These are phyloP conservation scores for Musca domestica DNA, from an alignment of 1,140 invertebrate species.

Conservation along the genomic window DNA sequence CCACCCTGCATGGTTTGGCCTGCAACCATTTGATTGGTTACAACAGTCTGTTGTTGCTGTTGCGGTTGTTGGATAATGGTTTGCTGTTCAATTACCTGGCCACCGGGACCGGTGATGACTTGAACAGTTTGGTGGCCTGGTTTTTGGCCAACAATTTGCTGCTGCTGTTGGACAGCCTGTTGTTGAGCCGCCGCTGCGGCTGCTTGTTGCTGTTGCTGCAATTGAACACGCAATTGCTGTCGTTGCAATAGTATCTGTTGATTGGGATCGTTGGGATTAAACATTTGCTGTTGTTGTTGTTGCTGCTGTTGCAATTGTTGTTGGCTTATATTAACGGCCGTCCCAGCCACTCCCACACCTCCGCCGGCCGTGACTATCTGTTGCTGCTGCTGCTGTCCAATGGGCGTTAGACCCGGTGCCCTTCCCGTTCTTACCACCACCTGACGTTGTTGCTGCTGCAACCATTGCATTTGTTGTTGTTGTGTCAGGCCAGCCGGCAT, in stretches of 20 bases:
- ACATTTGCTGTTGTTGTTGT: slow-evolving; percentile 25
- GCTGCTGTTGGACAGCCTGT: slow-evolving; percentile 39
- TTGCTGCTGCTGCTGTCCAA: slow-evolving; percentile 40
- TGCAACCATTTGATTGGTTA: slow-evolving; percentile 16
- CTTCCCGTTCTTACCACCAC: slow-evolving; percentile 55
- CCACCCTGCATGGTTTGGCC: not conserved
- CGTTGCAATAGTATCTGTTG: slow-evolving; percentile 49
- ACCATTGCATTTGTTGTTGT: slow-evolving; percentile 67
- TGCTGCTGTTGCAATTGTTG: slow-evolving; percentile 36
- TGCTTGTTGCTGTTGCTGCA: slow-evolving; percentile 58
- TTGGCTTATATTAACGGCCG: not conserved
- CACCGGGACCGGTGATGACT: slow-evolving; percentile 45
- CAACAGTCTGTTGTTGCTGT: slow-evolving; percentile 32
- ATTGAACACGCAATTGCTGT: slow-evolving; percentile 57
- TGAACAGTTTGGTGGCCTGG: slow-evolving; percentile 57
- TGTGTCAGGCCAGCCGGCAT: slow-evolving; percentile 62
- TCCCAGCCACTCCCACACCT: not conserved
- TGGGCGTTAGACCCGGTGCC: slow-evolving; percentile 56
- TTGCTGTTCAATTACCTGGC: slow-evolving; percentile 50
- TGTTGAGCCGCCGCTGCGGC: slow-evolving; percentile 57
- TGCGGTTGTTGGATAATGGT: slow-evolving; percentile 58
- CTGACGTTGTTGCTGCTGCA: slow-evolving; percentile 62
- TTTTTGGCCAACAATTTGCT: slow-evolving; percentile 53
- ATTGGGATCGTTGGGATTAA: slow-evolving; percentile 40
- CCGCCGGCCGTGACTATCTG: slow-evolving; percentile 26